Conservation (phyloP, 1,140 invertebrate genomes). For the Papilio polytes region DNA sequence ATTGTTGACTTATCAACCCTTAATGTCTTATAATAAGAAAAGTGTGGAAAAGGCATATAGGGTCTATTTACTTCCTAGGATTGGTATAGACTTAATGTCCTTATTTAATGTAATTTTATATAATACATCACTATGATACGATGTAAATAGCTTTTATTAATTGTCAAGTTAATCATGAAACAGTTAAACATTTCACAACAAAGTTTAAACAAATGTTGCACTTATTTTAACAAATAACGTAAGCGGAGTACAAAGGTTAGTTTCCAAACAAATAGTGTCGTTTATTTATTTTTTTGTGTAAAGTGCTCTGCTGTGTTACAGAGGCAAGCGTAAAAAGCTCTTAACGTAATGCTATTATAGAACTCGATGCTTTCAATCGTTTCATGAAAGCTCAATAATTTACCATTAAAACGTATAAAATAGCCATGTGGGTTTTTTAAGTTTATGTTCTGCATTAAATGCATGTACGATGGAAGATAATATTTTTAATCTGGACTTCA, state of each 20-base stretch:
- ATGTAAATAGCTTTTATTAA: no score
- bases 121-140: no score
- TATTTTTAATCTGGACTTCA: no score
- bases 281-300: not conserved
- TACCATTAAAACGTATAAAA: constrained; percentile 9
- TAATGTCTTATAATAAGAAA: not conserved
- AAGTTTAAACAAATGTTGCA: not conserved
- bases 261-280: not conserved
- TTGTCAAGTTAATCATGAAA: no score
- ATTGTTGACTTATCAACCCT: not conserved
- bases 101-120: no score
- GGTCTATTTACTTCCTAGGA: no score
- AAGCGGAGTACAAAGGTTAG: not conserved
- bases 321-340: constrained; percentile 24
- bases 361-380: constrained; percentile 21
- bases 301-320: not conserved
- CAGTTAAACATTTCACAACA: no score
- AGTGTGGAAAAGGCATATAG: not conserved
- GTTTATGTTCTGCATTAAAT: not conserved
- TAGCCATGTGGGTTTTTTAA: not conserved
- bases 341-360: constrained; percentile 28
- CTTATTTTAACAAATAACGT: constrained; percentile 8
- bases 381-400: constrained; percentile 20
- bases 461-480: not conserved
- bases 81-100: no score